Evolutionary conservation across 2,888 invertebrate genomes (phyloP).

Genomic region (Polydrusus cervinus): DNA sequence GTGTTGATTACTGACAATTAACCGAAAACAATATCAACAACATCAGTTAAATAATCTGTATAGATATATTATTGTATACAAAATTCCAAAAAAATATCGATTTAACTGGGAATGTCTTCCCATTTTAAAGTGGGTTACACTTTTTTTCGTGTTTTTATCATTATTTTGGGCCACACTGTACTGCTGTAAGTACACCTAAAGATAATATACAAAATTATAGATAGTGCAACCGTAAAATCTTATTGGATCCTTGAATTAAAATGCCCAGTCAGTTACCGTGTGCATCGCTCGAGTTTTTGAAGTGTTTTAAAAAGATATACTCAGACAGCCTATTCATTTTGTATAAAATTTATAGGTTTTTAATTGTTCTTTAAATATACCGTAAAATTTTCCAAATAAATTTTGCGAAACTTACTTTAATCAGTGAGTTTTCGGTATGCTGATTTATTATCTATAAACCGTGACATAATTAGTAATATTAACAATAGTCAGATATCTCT

Average conservation of each 20-base stretch:
- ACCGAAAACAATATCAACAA: too few relatives aligned
- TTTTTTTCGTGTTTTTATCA: too few relatives aligned
- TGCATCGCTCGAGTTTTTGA: neutral
- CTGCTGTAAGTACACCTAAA: neutral
- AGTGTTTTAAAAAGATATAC: neutral
- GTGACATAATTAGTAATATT: too few relatives aligned
- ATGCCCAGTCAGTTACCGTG: neutral
- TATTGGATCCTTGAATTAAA: constrained; percentile 9
- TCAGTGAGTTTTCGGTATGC: neutral
- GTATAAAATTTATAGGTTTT: neutral
- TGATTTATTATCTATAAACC: neutral
- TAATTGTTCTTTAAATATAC: neutral
- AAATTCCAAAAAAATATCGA: too few relatives aligned
- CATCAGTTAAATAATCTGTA: too few relatives aligned
- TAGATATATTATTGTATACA: too few relatives aligned
- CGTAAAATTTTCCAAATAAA: neutral
- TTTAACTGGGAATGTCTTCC: too few relatives aligned
- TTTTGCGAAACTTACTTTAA: too few relatives aligned
- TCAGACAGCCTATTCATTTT: neutral
- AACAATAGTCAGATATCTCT: too few relatives aligned
- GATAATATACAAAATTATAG: constrained; percentile 33
- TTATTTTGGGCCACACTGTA: neutral
- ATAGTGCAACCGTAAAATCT: constrained; percentile 21
- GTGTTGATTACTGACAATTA: too few relatives aligned
- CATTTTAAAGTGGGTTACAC: too few relatives aligned